Evolutionary conservation across 2,888 invertebrate genomes (phyloP).

Genomic region (Drosophila tripunctata): DNA sequence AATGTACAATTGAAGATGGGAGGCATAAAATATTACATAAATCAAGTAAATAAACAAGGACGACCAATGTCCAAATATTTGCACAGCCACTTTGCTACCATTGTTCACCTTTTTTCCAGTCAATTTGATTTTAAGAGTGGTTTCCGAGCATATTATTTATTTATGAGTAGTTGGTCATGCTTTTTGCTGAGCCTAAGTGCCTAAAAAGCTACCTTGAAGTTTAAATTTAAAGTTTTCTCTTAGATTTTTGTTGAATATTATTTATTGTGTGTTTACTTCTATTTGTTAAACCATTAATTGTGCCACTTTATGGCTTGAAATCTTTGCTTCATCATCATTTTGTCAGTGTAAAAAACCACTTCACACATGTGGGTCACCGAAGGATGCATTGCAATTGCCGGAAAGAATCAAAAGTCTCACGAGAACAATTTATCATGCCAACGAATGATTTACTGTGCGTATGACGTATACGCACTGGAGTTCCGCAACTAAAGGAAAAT

Average conservation of each 20-base stretch:
- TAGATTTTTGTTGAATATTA: not conserved
- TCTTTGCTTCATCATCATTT: not conserved
- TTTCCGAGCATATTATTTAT: constrained; percentile 58
- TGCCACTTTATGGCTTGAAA: not conserved
- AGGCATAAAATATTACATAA: constrained; percentile 49
- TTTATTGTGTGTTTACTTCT: too few species aligned
- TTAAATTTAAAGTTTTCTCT: not conserved
- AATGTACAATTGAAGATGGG: not conserved
- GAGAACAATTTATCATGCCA: constrained; percentile 53
- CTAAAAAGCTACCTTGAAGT: not conserved
- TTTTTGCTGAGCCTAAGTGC: constrained; percentile 3
- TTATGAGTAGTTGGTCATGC: constrained; percentile 40
- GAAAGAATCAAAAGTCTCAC: constrained; percentile 19
- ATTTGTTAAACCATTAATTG: not conserved
- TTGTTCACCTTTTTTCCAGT: constrained; percentile 58
- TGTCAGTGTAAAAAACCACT: not conserved
- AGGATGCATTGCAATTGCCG: constrained; percentile 9
- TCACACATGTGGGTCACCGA: constrained; percentile 4
- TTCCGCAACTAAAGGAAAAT: constrained; percentile 10
- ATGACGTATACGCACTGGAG: constrained; percentile 52
- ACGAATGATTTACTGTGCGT: constrained; percentile 45
- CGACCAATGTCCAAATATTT: constrained; percentile 58
- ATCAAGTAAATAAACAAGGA: constrained; percentile 49
- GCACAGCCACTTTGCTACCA: constrained; percentile 43
- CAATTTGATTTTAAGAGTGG: constrained; percentile 58